These are phyloP conservation scores for Indicator maculatus DNA, from an alignment of 2,113 vertebrate species.

Conservation along the genomic window DNA sequence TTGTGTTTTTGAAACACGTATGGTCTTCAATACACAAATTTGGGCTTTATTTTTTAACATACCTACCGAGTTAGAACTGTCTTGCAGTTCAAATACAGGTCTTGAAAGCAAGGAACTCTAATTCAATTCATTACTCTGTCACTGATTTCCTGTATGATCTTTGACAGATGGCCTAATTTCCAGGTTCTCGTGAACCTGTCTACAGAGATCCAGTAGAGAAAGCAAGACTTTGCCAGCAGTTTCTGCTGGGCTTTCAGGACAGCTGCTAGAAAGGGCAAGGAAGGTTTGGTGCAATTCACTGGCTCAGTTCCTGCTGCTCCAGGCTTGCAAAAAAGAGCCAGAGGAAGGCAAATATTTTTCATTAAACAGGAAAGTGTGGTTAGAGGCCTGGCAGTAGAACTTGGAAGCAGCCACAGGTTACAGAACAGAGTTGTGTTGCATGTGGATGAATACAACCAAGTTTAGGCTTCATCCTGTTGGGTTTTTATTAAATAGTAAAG, in stretches of 20 bases:
- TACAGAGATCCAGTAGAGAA: neutral
- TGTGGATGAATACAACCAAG: neutral
- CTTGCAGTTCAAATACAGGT: neutral
- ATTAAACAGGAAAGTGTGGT: conserved; percentile 62
- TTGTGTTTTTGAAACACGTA: neutral
- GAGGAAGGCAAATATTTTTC: neutral
- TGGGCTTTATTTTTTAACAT: neutral
- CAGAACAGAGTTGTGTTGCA: neutral
- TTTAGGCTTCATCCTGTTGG: neutral
- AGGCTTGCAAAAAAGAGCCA: neutral
- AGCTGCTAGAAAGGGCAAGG: neutral
- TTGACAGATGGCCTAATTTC: conserved; percentile 5
- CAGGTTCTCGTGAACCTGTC: neutral
- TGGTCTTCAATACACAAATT: neutral
- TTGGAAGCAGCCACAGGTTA: conserved; percentile 18
- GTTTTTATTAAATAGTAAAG: neutral
- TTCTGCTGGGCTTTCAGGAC: neutral
- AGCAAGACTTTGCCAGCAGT: neutral
- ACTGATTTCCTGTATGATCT: neutral
- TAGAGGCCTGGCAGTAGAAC: neutral
- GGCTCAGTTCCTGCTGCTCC: neutral
- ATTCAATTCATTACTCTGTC: neutral
- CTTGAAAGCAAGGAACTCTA: neutral
- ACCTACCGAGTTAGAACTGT: neutral
- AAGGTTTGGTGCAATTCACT: neutral